phyloP scores from a whole-genome alignment of 2,113 vertebrate species.

The Chrysochloris asiatica region DNA sequence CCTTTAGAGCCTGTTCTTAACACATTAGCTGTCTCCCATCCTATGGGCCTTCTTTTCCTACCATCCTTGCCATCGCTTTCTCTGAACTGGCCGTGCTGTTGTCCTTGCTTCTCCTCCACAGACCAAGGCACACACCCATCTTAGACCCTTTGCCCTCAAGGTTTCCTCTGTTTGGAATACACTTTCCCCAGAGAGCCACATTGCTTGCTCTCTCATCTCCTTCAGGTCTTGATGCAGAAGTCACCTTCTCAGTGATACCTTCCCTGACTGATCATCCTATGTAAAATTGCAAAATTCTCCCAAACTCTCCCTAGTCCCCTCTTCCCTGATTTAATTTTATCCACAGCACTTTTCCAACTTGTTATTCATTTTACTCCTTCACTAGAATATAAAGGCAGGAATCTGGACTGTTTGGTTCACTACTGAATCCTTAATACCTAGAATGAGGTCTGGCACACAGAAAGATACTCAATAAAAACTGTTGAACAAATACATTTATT shows the following conservation, averaged over 20 bases:
- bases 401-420: neutral
- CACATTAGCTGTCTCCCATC: neutral
- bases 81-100: neutral
- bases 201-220: neutral
- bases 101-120: neutral
- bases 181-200: neutral
- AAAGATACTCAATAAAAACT: neutral
- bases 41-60: neutral
- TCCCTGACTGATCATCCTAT: neutral
- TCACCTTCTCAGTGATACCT: constrained; percentile 5
- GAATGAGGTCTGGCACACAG: neutral
- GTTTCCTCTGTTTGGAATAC: neutral
- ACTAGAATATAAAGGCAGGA: neutral
- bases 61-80: neutral
- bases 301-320: neutral
- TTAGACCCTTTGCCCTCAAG: neutral
- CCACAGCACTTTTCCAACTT: neutral
- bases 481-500: neutral
- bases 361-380: neutral
- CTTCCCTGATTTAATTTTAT: neutral
- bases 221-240: neutral
- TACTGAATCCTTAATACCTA: neutral
- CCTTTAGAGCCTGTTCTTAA: neutral
- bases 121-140: neutral
- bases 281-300: neutral